These are phyloP conservation scores for Limnephilus marmoratus DNA, from an alignment of 2,888 invertebrate species.

Conservation along the genomic window DNA sequence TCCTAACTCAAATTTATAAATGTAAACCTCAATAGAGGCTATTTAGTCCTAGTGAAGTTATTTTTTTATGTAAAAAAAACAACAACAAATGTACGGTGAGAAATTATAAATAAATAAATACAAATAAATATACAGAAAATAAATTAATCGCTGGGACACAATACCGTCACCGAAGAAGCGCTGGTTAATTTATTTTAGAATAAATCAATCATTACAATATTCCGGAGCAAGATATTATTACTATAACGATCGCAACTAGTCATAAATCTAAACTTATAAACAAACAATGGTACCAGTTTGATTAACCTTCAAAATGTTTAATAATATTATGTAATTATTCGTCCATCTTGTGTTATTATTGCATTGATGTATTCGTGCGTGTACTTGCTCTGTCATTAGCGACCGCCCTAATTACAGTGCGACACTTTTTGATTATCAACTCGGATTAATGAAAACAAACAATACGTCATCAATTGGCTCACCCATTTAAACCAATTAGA, in stretches of 20 bases:
- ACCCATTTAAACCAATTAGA: background rate
- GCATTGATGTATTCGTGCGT: background rate
- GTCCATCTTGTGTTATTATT: background rate
- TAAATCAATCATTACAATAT: background rate
- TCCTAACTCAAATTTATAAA: too few species aligned
- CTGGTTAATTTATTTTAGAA: too few species aligned
- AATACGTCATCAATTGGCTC: background rate
- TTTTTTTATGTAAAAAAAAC: too few species aligned
- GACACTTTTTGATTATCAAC: background rate
- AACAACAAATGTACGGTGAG: too few species aligned
- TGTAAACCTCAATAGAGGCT: too few species aligned
- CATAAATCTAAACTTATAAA: background rate
- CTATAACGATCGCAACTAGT: background rate
- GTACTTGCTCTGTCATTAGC: background rate
- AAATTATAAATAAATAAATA: too few species aligned
- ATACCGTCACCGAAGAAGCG: background rate
- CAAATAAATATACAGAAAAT: too few species aligned
- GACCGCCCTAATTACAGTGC: background rate
- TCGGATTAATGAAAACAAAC: background rate
- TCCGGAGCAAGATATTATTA: background rate
- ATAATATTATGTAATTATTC: background rate
- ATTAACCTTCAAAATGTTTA: background rate
- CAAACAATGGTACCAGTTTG: background rate
- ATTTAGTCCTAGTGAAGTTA: too few species aligned
- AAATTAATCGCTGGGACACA: too few species aligned